A percentile compares a stretch with the other conserved stretches of the same genome.
phyloP scores from a whole-genome alignment of 1,140 invertebrate species.

The Microplitis demolitor region DNA sequence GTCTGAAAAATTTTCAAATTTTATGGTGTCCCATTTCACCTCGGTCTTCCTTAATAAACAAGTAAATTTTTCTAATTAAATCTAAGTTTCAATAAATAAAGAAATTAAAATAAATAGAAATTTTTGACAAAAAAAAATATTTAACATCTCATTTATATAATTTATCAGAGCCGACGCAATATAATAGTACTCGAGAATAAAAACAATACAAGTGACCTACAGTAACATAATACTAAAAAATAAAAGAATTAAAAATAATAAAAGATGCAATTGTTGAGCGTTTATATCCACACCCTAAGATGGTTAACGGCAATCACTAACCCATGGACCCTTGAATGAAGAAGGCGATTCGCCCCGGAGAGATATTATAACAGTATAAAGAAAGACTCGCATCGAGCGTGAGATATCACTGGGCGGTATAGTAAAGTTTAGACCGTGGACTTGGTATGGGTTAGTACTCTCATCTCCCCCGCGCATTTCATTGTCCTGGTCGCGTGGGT shows the following conservation, averaged over 20 bases:
- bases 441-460: conserved; percentile 25
- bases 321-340: not conserved
- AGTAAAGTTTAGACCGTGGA: not conserved
- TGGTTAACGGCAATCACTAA: conserved; percentile 16
- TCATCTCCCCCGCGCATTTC: conserved; percentile 38
- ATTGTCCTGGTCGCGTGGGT: conserved; percentile 54
- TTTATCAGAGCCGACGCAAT: too few relatives aligned
- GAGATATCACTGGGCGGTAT: conserved; percentile 41
- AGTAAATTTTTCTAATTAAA: too few relatives aligned
- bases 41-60: too few relatives aligned
- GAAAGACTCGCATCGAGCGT: conserved; percentile 14
- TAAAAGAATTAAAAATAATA: not conserved
- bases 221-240: conserved; percentile 1
- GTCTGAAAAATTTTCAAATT: too few relatives aligned
- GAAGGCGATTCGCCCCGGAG: not conserved
- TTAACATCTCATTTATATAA: too few relatives aligned
- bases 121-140: too few relatives aligned
- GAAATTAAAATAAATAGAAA: too few relatives aligned
- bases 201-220: not conserved
- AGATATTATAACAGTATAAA: conserved; percentile 14
- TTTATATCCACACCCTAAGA: conserved; percentile 22
- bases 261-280: not conserved
- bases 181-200: too few relatives aligned
- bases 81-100: too few relatives aligned
- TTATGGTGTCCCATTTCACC: too few relatives aligned